Evolutionary conservation across 2,888 invertebrate genomes (phyloP).

Genomic region (Mantis religiosa): DNA sequence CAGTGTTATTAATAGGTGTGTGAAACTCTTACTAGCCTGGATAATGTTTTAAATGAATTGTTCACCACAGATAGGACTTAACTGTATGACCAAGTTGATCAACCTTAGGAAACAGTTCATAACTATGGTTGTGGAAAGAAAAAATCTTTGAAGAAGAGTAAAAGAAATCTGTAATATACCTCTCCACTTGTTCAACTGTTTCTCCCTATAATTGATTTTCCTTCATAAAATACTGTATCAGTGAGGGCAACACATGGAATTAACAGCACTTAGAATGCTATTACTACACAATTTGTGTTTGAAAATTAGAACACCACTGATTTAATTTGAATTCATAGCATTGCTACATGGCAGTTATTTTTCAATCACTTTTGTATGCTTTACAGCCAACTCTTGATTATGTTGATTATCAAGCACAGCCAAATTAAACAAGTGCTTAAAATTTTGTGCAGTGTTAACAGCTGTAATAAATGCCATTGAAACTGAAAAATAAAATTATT

Average conservation of each 20-base stretch:
- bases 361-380: neutral
- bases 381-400: neutral
- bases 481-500: too few species aligned
- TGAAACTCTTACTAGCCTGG: too few species aligned
- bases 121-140: neutral
- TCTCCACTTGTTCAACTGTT: neutral
- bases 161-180: neutral
- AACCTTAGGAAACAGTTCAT: slow-evolving; percentile 25
- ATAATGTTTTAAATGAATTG: neutral
- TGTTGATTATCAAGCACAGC: neutral
- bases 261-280: neutral
- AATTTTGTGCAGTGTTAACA: too few species aligned
- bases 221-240: slow-evolving; percentile 19
- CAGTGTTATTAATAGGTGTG: too few species aligned
- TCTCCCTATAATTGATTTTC: slow-evolving; percentile 5
- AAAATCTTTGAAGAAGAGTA: neutral
- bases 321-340: neutral
- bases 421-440: neutral
- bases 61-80: neutral
- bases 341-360: neutral
- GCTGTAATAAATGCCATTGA: too few species aligned
- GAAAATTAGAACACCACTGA: neutral
- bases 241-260: slow-evolving; percentile 22
- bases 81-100: neutral
- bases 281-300: neutral